A percentile compares a stretch with the other conserved stretches of the same genome.
Conservation (phyloP, 2,888 invertebrate species). For the Stenichneumon culpator region DNA sequence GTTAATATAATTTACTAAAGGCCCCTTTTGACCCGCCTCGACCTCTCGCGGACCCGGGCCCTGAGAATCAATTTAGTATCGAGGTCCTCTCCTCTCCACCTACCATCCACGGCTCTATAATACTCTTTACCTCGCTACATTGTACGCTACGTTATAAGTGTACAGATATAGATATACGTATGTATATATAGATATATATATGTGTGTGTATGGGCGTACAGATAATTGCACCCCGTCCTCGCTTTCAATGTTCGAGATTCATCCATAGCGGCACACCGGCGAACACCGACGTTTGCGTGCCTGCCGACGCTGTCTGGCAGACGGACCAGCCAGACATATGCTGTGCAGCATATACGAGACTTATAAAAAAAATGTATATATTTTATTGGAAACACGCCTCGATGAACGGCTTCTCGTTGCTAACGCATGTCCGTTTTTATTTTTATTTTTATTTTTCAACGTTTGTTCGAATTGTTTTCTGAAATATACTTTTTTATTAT, state of each 20-base stretch:
- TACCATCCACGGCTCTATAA: slow-evolving; percentile 16
- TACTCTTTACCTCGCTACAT: slow-evolving; percentile 18
- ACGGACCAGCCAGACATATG: not conserved
- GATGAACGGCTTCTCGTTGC: not conserved
- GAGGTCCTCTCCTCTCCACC: slow-evolving; percentile 36
- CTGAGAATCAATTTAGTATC: slow-evolving; percentile 81
- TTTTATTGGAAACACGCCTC: slow-evolving; percentile 1
- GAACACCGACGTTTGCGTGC: slow-evolving; percentile 28
- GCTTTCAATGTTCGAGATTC: slow-evolving; percentile 31
- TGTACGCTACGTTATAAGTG: slow-evolving; percentile 30
- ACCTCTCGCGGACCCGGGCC: slow-evolving; percentile 72
- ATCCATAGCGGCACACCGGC: slow-evolving; percentile 28
- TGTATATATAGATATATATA: not conserved
- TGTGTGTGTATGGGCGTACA: not conserved
- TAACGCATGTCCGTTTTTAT: not conserved
- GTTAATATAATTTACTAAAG: slow-evolving; percentile 82
- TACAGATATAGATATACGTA: not conserved
- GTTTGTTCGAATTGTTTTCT: not conserved
- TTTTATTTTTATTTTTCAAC: not conserved
- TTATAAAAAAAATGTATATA: not conserved
- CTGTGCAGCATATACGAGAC: not conserved
- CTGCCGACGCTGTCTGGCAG: not conserved
- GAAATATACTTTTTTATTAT: too few relatives aligned
- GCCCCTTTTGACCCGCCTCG: slow-evolving; percentile 80
- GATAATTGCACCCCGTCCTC: slow-evolving; percentile 54